A percentile compares a stretch with the other conserved stretches of the same genome.
Evolutionary conservation across 1,140 invertebrate species (phyloP).

Genomic region (Anagrus nilaparvatae): DNA sequence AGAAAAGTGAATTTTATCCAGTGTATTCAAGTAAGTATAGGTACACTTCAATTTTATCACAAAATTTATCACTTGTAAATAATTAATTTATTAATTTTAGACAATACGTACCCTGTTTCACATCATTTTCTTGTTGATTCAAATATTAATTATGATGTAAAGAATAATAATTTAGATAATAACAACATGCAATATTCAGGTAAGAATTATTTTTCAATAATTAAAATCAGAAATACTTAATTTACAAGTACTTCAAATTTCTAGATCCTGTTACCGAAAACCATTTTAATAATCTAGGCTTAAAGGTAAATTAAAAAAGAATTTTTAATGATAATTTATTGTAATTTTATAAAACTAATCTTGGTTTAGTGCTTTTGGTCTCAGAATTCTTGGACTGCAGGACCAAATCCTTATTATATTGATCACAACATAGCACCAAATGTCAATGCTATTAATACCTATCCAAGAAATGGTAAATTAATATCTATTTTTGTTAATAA

Average conservation of each 20-base stretch:
- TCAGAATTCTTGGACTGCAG: conserved; percentile 14
- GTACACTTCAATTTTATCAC: conserved; percentile 7
- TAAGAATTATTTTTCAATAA: conserved; percentile 21
- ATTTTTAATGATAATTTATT: conserved; percentile 1
- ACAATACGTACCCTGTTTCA: conserved; percentile 10
- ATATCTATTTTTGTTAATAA: neutral
- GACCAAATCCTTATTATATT: conserved; percentile 10
- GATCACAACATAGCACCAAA: conserved; percentile 1
- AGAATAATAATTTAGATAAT: conserved; percentile 44
- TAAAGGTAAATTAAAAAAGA: conserved; percentile 36
- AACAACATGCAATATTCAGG: conserved; percentile 49
- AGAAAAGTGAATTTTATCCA: conserved; percentile 19
- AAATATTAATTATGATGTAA: conserved; percentile 30
- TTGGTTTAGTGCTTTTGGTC: conserved; percentile 10
- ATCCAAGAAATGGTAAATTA: conserved; percentile 11
- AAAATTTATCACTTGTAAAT: conserved; percentile 7
- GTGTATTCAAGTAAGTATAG: conserved; percentile 18
- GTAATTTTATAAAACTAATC: conserved; percentile 6
- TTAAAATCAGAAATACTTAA: conserved; percentile 2
- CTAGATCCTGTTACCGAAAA: conserved; percentile 50
- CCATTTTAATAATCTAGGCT: conserved; percentile 57
- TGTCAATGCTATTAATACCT: conserved; percentile 1
- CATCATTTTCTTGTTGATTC: conserved; percentile 14
- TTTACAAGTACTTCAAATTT: conserved; percentile 14
- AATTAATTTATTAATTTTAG: conserved; percentile 13